Percentiles rank a stretch among this genome's conserved stretches.
phyloP scores from a whole-genome alignment of 2,113 vertebrate genomes.

The Cacatua alba region DNA sequence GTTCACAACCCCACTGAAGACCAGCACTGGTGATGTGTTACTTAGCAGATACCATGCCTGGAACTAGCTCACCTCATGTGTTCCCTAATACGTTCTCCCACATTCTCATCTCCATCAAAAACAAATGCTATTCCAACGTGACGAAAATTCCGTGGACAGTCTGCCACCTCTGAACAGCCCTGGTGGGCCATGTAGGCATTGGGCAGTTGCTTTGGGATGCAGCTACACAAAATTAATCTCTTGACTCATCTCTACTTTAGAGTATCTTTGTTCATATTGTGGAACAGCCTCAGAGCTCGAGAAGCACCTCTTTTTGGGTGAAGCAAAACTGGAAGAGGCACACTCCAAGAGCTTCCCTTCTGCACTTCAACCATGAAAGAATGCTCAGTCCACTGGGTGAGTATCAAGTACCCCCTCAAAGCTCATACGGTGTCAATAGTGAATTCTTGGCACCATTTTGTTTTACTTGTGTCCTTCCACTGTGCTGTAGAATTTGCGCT shows the following conservation, averaged over 20 bases:
- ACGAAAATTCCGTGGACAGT: not conserved
- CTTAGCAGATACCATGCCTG: not conserved
- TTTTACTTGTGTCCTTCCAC: not conserved
- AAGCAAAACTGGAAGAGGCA: not conserved
- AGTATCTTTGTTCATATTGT: not conserved
- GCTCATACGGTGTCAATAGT: fast-evolving
- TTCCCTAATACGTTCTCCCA: not conserved
- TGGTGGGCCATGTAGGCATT: not conserved
- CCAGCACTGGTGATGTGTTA: not conserved
- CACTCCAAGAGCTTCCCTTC: not conserved
- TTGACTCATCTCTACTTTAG: too few relatives aligned
- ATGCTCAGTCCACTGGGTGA: not conserved
- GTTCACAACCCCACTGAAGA: not conserved
- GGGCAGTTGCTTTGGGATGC: not conserved
- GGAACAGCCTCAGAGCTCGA: not conserved
- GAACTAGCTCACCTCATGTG: not conserved
- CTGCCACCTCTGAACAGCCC: not conserved
- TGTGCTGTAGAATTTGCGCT: not conserved
- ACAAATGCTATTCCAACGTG: fast-evolving
- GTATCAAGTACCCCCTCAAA: not conserved
- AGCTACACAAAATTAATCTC: not conserved
- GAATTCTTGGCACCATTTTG: not conserved
- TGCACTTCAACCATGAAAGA: not conserved
- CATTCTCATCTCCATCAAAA: not conserved
- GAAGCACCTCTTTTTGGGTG: not conserved